Conservation (phyloP, 2,888 invertebrate genomes). For the Aethes cnicana region DNA sequence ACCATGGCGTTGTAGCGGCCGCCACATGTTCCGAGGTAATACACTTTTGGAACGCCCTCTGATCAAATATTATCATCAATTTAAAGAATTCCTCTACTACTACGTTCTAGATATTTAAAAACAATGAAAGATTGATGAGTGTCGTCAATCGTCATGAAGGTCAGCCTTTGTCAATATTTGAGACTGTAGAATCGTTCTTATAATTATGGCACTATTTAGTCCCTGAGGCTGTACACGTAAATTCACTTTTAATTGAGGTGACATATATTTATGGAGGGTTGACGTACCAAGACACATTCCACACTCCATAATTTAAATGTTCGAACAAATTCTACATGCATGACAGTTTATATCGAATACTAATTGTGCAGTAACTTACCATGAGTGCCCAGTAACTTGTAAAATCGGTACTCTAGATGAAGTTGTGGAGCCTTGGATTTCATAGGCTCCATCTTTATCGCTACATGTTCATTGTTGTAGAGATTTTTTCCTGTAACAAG, state of each 20-base stretch:
- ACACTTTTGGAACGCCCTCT: slow-evolving; percentile 99
- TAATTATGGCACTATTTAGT: too few relatives aligned
- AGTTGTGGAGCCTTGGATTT: slow-evolving; percentile 99
- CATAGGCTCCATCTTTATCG: slow-evolving; percentile 99
- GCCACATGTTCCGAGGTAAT: slow-evolving; percentile 99
- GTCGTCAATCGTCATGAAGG: too few relatives aligned
- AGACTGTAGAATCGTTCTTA: too few relatives aligned
- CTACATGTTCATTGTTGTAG: slow-evolving; percentile 99
- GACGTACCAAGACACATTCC: too few relatives aligned
- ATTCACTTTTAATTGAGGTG: too few relatives aligned
- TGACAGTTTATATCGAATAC: too few relatives aligned
- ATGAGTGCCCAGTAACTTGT: slow-evolving; percentile 98
- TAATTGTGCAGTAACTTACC: slow-evolving; percentile 83
- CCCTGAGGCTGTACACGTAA: too few relatives aligned
- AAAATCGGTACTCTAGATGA: slow-evolving; percentile 99
- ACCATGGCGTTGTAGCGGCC: slow-evolving; percentile 99
- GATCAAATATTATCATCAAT: slow-evolving; percentile 60
- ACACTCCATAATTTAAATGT: not conserved
- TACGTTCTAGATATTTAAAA: too few relatives aligned
- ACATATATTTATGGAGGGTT: too few relatives aligned
- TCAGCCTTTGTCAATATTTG: too few relatives aligned
- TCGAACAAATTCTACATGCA: not conserved
- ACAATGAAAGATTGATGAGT: too few relatives aligned
- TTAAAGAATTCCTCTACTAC: slow-evolving; percentile 7
- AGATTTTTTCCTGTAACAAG: slow-evolving; percentile 96